Base-by-base conservation (phyloP, 2,888 invertebrate genomes). In the Thera obeliscata region DNA sequence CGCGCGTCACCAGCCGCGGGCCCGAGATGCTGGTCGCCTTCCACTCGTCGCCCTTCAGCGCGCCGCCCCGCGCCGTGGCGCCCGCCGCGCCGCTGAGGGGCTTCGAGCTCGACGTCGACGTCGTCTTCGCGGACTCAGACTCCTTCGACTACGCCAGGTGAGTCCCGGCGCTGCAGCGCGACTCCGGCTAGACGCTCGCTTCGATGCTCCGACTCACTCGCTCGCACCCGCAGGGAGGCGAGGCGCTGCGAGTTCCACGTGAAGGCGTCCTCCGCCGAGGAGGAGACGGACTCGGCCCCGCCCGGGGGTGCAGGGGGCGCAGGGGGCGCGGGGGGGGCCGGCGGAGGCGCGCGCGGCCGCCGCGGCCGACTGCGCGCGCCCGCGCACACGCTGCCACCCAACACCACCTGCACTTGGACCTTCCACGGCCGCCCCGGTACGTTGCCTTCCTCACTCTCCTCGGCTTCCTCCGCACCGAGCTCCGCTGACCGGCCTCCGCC, bases 21-120 rank as follows among this genome's bases (percentile, higher is more conserved):
- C 95, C 97, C 5, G 96, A 96, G 81, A 97, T 98, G 96, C 94
- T 98, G 61, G 97, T 98, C 6, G 97, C 97, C 62, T 98, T 98
- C 85, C 96, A 97, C 85, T 97, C 98, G 35, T 97, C 97, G 9
- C 96, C 97, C 0, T 96, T 96, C 84, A 96, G 97, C 71, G 96
- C 97, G 61, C 97, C 98, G 2, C 90, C 97, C 61, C 96, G 96
- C 64, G 85, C 93, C 11, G 80, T 88, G 56, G 85, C 88, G 2
- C 95, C 95, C 3, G 95, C 95, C 58, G 95, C 96, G 0, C 96
- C 97, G 0, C 93, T 98, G 65, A 94, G 97, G 3, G 97, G 97
- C 65, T 97, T 98, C 80, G 98, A 98, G 82, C 94, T 98, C 56
- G 92, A 93, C 76, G 97, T 98, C n/a, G 97, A 97, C 79, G 96